Evolutionary conservation across 2,113 vertebrate genomes (phyloP).

Genomic region (Gracilinanus agilis): DNA sequence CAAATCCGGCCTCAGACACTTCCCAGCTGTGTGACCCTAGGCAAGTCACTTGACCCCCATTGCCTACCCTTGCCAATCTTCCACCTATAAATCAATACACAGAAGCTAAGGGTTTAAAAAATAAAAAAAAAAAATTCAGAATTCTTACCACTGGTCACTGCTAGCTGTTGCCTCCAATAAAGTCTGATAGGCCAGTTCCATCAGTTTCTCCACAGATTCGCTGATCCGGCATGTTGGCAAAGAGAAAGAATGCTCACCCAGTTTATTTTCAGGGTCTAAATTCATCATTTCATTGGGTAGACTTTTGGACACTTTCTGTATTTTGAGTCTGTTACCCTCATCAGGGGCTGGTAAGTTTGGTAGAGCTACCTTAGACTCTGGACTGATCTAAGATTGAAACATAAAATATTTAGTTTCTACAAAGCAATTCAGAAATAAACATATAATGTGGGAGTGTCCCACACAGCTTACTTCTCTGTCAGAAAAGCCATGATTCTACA

Average conservation of each 20-base stretch:
- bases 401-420: neutral
- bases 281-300: slow-evolving; percentile 27
- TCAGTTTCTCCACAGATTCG: slow-evolving; percentile 92
- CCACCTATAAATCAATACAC: no score
- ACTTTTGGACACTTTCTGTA: slow-evolving; percentile 47
- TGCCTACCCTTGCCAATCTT: no score
- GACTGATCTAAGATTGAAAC: slow-evolving; percentile 87
- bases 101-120: no score
- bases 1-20: no score
- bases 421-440: slow-evolving; percentile 32
- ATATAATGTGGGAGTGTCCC: neutral
- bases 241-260: slow-evolving; percentile 88
- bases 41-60: no score
- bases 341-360: slow-evolving; percentile 86
- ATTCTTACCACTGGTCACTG: slow-evolving; percentile 91
- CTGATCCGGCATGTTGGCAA: slow-evolving; percentile 94
- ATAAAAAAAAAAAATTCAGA: fast-evolving
- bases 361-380: slow-evolving; percentile 86
- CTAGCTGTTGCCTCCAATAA: slow-evolving; percentile 92
- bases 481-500: neutral
- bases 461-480: neutral
- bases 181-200: slow-evolving; percentile 93
- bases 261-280: slow-evolving; percentile 85
- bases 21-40: no score
- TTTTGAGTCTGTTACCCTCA: slow-evolving; percentile 70